A percentile compares a stretch with the other conserved stretches of the same genome.
These are phyloP conservation scores for Platyura marginata DNA, from an alignment of 1,140 invertebrate species.

Conservation along the genomic window DNA sequence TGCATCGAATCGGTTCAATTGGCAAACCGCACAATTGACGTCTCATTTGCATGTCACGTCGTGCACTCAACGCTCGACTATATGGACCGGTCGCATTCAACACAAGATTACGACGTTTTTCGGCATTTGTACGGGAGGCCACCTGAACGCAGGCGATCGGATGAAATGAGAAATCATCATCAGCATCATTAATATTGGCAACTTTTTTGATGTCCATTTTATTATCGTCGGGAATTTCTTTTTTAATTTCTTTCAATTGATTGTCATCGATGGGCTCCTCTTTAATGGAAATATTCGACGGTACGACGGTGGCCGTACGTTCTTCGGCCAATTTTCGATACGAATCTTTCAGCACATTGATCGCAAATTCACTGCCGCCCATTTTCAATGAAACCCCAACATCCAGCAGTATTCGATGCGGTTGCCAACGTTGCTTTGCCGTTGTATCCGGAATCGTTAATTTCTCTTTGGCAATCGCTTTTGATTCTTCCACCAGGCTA, in stretches of 20 bases:
- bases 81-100: conserved; percentile 27
- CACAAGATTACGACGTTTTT: conserved; percentile 25
- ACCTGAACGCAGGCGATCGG: conserved; percentile 43
- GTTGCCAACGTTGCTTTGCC: conserved; percentile 56
- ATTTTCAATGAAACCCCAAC: conserved; percentile 52
- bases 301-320: background rate
- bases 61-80: conserved; percentile 38
- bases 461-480: conserved; percentile 25
- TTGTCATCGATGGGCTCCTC: conserved; percentile 5
- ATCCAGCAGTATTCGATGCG: conserved; percentile 45
- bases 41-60: conserved; percentile 41
- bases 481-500: conserved; percentile 60
- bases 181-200: conserved; percentile 6
- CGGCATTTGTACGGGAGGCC: conserved; percentile 20
- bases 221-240: conserved; percentile 8
- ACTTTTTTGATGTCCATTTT: conserved; percentile 5
- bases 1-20: conserved; percentile 13
- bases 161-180: conserved; percentile 7
- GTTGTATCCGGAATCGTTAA: conserved; percentile 26
- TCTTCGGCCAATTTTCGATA: conserved; percentile 10
- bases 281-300: background rate
- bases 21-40: conserved; percentile 41
- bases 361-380: conserved; percentile 42
- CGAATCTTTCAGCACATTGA: conserved; percentile 13
- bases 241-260: conserved; percentile 9